A percentile compares a stretch with the other conserved stretches of the same genome.
phyloP scores from a whole-genome alignment of 2,888 invertebrate species.

The Deladenus siricidicola region DNA sequence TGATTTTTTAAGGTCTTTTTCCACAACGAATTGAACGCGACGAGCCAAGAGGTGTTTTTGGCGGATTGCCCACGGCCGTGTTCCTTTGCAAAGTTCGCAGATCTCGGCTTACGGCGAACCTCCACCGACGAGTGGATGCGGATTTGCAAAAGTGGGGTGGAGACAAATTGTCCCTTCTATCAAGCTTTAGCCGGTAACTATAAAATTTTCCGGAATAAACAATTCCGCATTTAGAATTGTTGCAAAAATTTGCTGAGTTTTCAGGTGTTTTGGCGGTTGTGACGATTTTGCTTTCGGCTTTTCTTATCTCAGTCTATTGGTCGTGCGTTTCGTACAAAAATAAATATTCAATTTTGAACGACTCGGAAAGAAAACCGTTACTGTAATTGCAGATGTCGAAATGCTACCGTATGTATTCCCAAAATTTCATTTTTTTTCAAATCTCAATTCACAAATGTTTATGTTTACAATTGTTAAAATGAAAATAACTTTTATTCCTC shows the following conservation, averaged over 20 bases:
- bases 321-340: slow-evolving; percentile 1
- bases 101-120: neutral
- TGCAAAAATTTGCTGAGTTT: neutral
- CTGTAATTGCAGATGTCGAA: neutral
- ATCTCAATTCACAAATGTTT: no score
- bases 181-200: neutral
- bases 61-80: neutral
- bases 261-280: neutral
- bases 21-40: neutral
- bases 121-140: neutral
- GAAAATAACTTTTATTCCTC: no score
- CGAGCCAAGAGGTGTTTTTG: neutral
- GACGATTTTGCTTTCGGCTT: neutral
- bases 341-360: neutral
- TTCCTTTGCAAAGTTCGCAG: neutral
- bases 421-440: no score
- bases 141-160: neutral
- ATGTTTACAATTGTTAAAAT: no score
- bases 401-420: no score
- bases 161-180: neutral
- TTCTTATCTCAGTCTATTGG: slow-evolving; percentile 1
- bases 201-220: no score
- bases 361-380: slow-evolving; percentile 5
- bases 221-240: no score
- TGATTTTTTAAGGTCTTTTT: neutral